Conservation (phyloP, 2,888 invertebrate species). For the Acanthococcus lagerstroemiae region DNA sequence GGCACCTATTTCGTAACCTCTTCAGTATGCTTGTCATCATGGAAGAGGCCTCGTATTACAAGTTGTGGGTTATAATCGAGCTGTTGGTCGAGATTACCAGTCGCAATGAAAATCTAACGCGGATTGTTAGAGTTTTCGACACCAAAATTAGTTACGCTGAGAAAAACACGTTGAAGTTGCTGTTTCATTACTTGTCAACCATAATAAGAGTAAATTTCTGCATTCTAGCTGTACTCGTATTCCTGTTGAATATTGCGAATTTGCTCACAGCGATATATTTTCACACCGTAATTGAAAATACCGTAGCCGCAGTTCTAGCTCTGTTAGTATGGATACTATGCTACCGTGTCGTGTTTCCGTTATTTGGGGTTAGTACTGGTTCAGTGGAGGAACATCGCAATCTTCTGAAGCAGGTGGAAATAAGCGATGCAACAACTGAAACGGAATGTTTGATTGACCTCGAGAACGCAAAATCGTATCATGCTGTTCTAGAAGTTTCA, state of each 20-base stretch:
- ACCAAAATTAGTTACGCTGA: background rate
- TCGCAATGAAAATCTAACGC: background rate
- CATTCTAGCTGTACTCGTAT: background rate
- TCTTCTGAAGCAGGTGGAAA: too few species aligned
- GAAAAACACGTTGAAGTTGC: background rate
- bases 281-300: background rate
- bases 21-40: background rate
- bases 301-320: background rate
- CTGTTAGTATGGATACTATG: background rate
- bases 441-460: too few species aligned
- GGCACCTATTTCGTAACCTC: background rate
- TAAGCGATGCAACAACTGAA: too few species aligned
- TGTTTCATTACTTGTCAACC: background rate
- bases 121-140: background rate
- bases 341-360: background rate
- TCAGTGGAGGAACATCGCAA: background rate
- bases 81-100: background rate
- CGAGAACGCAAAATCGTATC: too few species aligned
- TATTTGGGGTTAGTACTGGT: background rate
- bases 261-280: background rate
- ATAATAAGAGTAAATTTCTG: background rate
- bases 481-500: too few species aligned
- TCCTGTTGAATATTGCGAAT: background rate
- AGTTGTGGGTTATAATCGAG: background rate
- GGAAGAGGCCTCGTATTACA: background rate